Evolutionary conservation across 2,113 vertebrate species (phyloP), one percentile per base, ranked within the genome.

Genomic region (Psammodynastes pulverulentus): DNA sequence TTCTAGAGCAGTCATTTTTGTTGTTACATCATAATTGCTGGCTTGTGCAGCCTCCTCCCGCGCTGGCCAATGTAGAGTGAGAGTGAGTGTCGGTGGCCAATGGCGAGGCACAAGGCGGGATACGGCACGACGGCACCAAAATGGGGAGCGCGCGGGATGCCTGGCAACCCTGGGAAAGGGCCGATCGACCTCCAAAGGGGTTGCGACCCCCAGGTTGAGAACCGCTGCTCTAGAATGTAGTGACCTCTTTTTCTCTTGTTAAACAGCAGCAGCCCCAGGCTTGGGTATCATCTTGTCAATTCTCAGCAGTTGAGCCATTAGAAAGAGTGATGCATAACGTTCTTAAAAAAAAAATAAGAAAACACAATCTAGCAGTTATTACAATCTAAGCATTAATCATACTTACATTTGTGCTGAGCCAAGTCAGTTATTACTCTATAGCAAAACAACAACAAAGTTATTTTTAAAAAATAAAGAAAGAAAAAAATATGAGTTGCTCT

Each of bases 361-460:
- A 49, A 34, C 17, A 45, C 5, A 13, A 79, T 45, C 46, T 51
- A 24, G 87, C 39, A 67, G 94, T 93, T 89, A 94, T 12, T 43
- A 24, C 72, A 88, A 46, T 93, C 89, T 53, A 89, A 93, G 87
- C 89, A 62, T 92, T 91, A 89, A 90, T 86, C 87, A 93, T 87
- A 53, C 4, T 9, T 92, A 91, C 51, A 90, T 94, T 94, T 97
- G 89, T 94, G 90, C 92, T 96, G 93, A 94, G 90, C 92, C 94
- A 91, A 96, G 24, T 84, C 94, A 93, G 89, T 96, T 92, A 89
- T 94, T 95, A 94, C 92, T 92, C 84, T 46, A 84, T 19, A 89
- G 58, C 51, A 95, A 94, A 96, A 43, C n/a, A 54, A 88, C 24
- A 56, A 43, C 1, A 19, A 10, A 79, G 34, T 39, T 23, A 43